Base-by-base conservation (phyloP, 1,140 invertebrate genomes). In the Scaptodrosophila lebanonensis region DNA sequence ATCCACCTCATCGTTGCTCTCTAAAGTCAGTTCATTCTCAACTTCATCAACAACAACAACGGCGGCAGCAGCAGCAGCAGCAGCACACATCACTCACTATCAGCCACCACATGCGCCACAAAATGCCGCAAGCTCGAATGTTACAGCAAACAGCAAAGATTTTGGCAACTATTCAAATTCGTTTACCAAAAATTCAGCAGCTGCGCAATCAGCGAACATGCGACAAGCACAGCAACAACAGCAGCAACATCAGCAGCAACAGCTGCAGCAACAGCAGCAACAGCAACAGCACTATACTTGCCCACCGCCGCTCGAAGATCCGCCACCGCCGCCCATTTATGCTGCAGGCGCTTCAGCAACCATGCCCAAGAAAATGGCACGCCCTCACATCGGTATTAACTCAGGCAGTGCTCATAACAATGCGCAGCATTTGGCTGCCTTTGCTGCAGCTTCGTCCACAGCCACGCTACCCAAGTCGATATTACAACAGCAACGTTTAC, bases 1-100 rank as follows among this genome's bases (percentile, higher is more conserved):
- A 66, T 85, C 83, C 42, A 85, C 83, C 63, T 85, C 83, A 53
- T 85, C 83, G 60, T 68, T 85, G 66, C 73, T 85, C 45, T 85
- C 83, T 40, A 85, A 85, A 85, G 83, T 85, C 54, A 79, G 70
- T 58, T 82, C 83, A 67, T 85, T 83, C 64, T 63, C 62, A 66
- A 77, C 70, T 43, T 35, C 72, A 32, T 50, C 68, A 66, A 39
- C 83, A 63, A 47, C 70, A 57, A 13, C 51, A 44, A 48, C 52
- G 43, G 11, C 36, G 17, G 15, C 52, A 49, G 38, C 67, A 27
- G 20, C 73, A 54, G 39, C 70, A 43, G 9, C 70, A 66, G 33
- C 54, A 39, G 39, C 63, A 54, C 29, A 45, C 53, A 63, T 33
- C 30, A 64, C 73, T 54, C 77, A 85, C 52, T 82, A 85, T 72